Evolutionary conservation across 2,888 invertebrate species (phyloP), one percentile per base, ranked within the genome.

Genomic region (Drosophila tanythrix): DNA sequence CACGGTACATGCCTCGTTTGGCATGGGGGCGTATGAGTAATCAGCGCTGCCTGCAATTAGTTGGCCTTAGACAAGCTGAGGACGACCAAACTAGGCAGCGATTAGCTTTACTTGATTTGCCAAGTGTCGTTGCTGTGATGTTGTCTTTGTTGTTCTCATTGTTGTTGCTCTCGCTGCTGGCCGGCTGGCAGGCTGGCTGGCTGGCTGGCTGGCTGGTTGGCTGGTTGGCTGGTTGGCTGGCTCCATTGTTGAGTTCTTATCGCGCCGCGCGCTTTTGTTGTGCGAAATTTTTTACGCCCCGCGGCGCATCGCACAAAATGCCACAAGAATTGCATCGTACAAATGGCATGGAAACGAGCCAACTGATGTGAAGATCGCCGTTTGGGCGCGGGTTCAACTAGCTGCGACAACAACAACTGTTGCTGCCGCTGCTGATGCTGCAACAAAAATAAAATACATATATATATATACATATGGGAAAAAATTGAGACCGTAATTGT

Each of bases 401-500:
- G 65, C 55, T 35, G 61, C 62, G 65, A 51, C 74, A 73, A 60
- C 66, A 72, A 46, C 57, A 43, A 27, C 63, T 55, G 21, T 50
- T 57, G 36, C 43, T 62, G 31, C 55, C 27, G 33, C 43, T 53
- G 43, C 58, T 52, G 53, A 50, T 53, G 57, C 72, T 40, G 15
- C 40, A 63, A 35, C 40, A 36, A 36, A 40, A 55, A 33, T 0
- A 27, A 36, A 15, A 40, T 7, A 18, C 11, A 43, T 38, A 40
- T 52, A 48, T 36, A n/a, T 38, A 35, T 11, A 38, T 60, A 60
- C 43, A 36, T 53, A 64, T 56, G 60, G 15, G 13, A 48, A 57
- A 56, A 71, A 77, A 76, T 67, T 70, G 64, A 86, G 84, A 81
- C 76, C 80, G 89, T 91, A 91, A 91, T 91, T 91, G 92, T 92